Conservation (phyloP, 2,113 vertebrate species). For the Gavialis gangeticus region DNA sequence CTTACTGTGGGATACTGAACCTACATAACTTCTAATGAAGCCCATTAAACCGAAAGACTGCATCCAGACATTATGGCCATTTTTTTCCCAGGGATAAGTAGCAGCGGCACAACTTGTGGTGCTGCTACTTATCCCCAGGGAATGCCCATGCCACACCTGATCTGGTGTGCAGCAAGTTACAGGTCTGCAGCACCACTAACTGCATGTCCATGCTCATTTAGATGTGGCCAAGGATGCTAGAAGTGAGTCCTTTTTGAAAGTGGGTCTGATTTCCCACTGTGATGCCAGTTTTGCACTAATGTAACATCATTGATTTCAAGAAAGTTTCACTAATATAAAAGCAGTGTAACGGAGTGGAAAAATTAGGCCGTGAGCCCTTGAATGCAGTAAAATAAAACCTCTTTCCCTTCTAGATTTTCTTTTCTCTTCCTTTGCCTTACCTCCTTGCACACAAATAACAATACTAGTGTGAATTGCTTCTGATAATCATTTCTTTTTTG, state of each 20-base stretch:
- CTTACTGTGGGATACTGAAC: background rate
- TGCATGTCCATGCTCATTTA: too few species aligned
- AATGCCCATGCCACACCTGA: too few species aligned
- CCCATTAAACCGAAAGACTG: too few species aligned
- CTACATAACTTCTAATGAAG: rapidly evolving
- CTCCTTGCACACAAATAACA: slow-evolving; percentile 51
- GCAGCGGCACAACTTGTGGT: too few species aligned
- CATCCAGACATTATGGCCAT: too few species aligned
- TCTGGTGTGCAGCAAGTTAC: too few species aligned
- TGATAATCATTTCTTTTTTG: slow-evolving; percentile 27
- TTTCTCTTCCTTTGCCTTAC: background rate
- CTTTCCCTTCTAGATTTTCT: background rate
- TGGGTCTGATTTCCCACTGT: background rate
- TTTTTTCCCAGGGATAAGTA: too few species aligned
- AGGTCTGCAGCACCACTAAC: too few species aligned
- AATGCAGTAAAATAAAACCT: background rate
- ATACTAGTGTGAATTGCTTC: slow-evolving; percentile 44
- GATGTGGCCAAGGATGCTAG: background rate
- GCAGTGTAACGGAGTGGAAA: background rate
- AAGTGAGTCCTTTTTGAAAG: background rate
- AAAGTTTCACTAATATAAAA: background rate
- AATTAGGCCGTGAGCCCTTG: background rate
- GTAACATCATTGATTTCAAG: background rate
- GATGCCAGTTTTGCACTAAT: background rate
- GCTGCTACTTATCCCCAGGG: too few species aligned